Conservation (phyloP, 2,797 vertebrate species). For the Hirundo rustica region DNA sequence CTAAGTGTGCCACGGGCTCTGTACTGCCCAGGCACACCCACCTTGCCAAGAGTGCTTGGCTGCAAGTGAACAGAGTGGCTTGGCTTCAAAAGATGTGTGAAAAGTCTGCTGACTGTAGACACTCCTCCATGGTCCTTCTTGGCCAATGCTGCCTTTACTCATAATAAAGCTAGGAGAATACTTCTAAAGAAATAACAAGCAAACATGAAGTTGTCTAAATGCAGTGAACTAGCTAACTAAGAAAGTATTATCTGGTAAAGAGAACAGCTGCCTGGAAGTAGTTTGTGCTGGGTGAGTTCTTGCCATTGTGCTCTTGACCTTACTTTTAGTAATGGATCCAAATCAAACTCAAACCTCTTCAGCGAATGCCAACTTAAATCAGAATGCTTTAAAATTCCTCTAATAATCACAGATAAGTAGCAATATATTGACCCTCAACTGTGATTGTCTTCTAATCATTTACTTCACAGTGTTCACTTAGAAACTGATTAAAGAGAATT, state of each 20-base stretch:
- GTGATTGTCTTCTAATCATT: conserved; percentile 18
- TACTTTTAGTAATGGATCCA: neutral
- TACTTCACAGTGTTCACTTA: neutral
- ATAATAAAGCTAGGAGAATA: neutral
- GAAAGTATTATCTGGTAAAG: neutral
- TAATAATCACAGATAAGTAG: neutral
- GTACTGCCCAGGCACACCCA: neutral
- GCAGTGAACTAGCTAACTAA: neutral
- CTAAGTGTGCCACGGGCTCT: rapidly evolving
- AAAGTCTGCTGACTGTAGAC: neutral
- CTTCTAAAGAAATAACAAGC: neutral
- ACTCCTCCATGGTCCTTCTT: neutral
- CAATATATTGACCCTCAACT: neutral
- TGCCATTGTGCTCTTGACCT: neutral
- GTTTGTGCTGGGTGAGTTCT: neutral
- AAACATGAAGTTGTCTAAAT: neutral
- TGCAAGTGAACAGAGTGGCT: neutral
- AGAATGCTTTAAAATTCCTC: neutral
- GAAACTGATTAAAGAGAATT: conserved; percentile 45
- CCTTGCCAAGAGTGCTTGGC: neutral
- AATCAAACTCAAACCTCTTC: neutral
- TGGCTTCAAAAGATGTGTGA: rapidly evolving
- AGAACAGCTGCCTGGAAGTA: neutral
- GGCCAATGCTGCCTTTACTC: neutral
- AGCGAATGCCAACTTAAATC: neutral